Evolutionary conservation across 92 coral and sea anemone genomes (phyloP), one percentile per base, ranked within the genome.

Genomic region (Micromussa lordhowensis): DNA sequence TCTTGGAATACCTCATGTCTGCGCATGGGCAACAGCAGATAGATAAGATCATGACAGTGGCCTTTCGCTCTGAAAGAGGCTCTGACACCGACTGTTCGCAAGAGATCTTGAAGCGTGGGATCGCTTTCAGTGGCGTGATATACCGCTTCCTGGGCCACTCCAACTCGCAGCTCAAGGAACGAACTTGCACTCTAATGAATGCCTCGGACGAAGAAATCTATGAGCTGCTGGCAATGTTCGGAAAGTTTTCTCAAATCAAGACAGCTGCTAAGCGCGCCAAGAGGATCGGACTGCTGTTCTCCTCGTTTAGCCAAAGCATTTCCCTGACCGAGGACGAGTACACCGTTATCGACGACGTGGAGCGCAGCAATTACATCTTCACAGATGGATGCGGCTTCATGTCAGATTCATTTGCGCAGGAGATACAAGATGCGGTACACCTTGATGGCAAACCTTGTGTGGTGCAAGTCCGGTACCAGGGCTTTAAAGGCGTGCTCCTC

Each of bases 361-460:
- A 90, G 54, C 83, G 93, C 29, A 74, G 88, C 34, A 82, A 87
- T 51, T 92, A 88, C 63, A 94, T 85, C 82, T 97, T 97, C 81
- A 92, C 98, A 30, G 94, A 90, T 18, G 99, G 99, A 7, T 97
- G 99, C 77, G 99, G 99, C 28, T 88, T 92, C 76, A 97, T 97
- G 94, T 97, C 99, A 5, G 91, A 88, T 75, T 55, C 48, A 44
- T 91, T 97, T 49, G 99, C 98, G 32, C 87, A 90, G 30, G 90
- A 91, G 61, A 91, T 97, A 18, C 96, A 92, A 66, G 92, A 92
- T 57, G 82, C 81, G 0, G 90, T 85, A 72, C 83, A 26, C 31
- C 94, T 95, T 12, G 85, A 77, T 17, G 79, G 80, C 68, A 92
- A 86, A 31, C 98, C 98, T 24, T 71, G 96, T 31, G 99, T 96